Conservation (phyloP, 2,113 vertebrate species). For the Cephalophus harveyi region DNA sequence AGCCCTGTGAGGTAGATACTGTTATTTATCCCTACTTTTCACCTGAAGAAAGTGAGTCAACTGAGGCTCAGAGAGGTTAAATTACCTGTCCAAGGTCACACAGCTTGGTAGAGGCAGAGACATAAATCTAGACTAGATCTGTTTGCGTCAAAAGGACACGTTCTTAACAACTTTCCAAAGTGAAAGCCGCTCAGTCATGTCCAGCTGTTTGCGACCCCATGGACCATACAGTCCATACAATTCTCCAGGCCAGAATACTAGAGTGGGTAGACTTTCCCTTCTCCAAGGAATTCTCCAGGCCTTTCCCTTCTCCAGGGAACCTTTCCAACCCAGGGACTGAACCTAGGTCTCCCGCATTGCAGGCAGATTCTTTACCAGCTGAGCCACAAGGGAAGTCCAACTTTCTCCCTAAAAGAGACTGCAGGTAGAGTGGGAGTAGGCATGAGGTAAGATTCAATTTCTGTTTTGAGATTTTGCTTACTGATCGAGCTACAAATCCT, state of each 20-base stretch:
- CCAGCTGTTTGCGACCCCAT: not conserved
- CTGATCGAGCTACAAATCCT: not conserved
- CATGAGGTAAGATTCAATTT: not conserved
- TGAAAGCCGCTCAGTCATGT: not conserved
- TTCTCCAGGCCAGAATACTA: not conserved
- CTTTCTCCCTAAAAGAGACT: not conserved
- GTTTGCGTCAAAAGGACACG: not conserved
- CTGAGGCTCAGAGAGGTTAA: not conserved
- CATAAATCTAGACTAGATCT: not conserved
- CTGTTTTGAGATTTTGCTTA: not conserved
- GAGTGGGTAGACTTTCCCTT: not conserved
- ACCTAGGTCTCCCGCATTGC: not conserved
- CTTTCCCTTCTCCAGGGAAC: not conserved
- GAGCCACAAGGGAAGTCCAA: not conserved
- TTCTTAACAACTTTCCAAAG: not conserved
- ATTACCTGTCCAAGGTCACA: not conserved
- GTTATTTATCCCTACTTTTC: not conserved
- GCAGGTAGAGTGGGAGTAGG: not conserved
- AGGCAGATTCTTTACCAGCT: not conserved
- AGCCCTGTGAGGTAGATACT: not conserved
- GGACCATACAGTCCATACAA: not conserved
- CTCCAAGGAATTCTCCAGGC: not conserved
- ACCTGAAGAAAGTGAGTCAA: not conserved
- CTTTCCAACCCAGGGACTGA: not conserved
- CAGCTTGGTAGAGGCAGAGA: not conserved